Conservation (phyloP, 2,113 vertebrate species). For the Peromyscus leucopus region DNA sequence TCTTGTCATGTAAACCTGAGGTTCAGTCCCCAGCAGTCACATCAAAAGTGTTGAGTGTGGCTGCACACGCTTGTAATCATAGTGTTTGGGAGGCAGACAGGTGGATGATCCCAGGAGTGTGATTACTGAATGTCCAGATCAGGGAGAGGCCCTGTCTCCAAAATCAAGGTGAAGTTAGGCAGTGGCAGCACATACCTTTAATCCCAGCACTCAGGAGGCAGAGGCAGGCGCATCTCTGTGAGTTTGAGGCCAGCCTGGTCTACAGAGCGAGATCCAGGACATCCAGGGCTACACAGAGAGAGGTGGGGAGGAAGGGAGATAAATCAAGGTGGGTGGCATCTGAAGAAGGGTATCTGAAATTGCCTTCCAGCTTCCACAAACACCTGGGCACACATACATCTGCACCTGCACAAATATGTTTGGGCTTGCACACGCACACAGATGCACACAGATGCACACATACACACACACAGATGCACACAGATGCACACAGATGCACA, state of each 20-base stretch:
- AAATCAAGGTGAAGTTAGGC: not conserved
- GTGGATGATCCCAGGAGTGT: not conserved
- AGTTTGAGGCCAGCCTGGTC: not conserved
- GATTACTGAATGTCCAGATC: not conserved
- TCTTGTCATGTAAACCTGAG: not conserved
- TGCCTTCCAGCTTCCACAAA: not conserved
- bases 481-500: not conserved
- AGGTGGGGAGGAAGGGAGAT: not conserved
- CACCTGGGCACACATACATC: not conserved
- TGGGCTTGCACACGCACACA: not conserved
- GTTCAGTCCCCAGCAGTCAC: not conserved
- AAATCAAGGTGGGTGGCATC: not conserved
- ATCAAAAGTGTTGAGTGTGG: too few relatives aligned
- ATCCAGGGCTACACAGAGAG: not conserved
- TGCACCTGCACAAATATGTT: not conserved
- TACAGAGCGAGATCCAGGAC: not conserved
- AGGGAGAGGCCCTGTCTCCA: not conserved
- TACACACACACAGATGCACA: not conserved
- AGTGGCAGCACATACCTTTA: not conserved
- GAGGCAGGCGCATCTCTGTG: not conserved
- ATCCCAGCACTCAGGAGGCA: not conserved
- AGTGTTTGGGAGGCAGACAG: not conserved
- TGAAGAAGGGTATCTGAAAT: not conserved
- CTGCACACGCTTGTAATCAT: too few relatives aligned
- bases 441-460: not conserved